phyloP scores from a whole-genome alignment of 2,797 vertebrate genomes.

The Sphaeramia orbicularis region DNA sequence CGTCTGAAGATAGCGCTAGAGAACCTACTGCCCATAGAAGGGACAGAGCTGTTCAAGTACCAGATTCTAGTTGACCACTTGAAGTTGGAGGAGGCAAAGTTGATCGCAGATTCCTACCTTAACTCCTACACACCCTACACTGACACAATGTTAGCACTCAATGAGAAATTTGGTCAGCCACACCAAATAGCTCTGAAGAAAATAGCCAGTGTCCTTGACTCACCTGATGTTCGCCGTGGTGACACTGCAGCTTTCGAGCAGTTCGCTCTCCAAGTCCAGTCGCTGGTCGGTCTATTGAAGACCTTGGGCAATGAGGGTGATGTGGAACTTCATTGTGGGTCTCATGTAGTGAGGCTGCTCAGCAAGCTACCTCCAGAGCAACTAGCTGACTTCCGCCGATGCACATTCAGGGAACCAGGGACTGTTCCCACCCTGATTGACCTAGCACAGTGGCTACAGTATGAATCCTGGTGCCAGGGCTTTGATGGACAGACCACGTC shows the following conservation, averaged over 20 bases:
- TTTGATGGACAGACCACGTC: too few species aligned
- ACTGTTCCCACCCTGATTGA: background rate
- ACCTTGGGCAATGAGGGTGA: background rate
- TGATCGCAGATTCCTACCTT: constrained; percentile 18
- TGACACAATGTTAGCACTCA: constrained; percentile 5
- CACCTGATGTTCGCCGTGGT: too few species aligned
- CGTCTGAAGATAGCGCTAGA: constrained; percentile 8
- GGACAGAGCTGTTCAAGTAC: constrained; percentile 21
- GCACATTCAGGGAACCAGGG: background rate
- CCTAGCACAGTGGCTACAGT: too few species aligned
- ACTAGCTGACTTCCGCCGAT: background rate
- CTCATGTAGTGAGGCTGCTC: too few species aligned
- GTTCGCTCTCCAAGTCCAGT: background rate
- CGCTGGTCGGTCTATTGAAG: background rate
- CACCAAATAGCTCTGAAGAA: background rate
- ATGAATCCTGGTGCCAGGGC: too few species aligned
- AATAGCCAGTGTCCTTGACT: background rate
- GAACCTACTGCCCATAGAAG: constrained; percentile 18
- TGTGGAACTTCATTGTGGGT: too few species aligned
- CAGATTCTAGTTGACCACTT: constrained; percentile 17
- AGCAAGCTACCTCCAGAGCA: too few species aligned
- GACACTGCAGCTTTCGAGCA: too few species aligned
- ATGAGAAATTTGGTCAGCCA: background rate
- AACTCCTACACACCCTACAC: constrained; percentile 14
- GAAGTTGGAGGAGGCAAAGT: constrained; percentile 13